Evolutionary conservation across 2,888 invertebrate genomes (phyloP), one percentile per base, ranked within the genome.

Genomic region (Itoplectis maculator): DNA sequence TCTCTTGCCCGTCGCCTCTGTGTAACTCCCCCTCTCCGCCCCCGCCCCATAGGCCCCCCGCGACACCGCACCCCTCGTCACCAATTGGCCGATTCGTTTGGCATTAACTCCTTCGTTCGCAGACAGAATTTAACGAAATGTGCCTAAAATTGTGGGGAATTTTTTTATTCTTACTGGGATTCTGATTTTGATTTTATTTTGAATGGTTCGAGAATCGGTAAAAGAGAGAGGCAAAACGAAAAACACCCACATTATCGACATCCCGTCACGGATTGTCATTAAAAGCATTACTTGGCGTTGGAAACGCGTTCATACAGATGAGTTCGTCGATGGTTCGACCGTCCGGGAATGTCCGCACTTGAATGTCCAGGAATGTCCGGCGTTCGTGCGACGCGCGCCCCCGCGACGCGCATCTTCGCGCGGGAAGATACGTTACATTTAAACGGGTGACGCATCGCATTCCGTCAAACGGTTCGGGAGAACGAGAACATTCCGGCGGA

Each of bases 21-120:
- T 82, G 47, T 73, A 49, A n/a, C n/a, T n/a, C n/a, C n/a, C n/a
- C n/a, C n/a, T n/a, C n/a, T n/a, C n/a, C n/a, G n/a, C n/a, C n/a
- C 63, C 61, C 29, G 65, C 76, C 61, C 37, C 49, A 56, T 76
- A 54, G 56, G 37, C 47, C 59, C 79, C 40, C 37, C 74, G 61
- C 69, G 63, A n/a, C n/a, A n/a, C n/a, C n/a, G n/a, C n/a, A n/a
- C n/a, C n/a, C 72, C 70, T 74, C 70, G 35, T 79, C 61, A 0
- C 66, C 82, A n/a, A n/a, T n/a, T n/a, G n/a, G 88, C 88, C 87
- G 88, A 89, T 88, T 89, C 87, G 87, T 89, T 89, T 87, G 88
- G 86, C 89, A 87, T 88, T 89, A 87, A 88, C 89, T 88, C 87
- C n/a, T n/a, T n/a, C n/a, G n/a, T n/a, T n/a, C n/a, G n/a, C n/a